Base-by-base conservation (phyloP, 2,888 invertebrate genomes). In the Hartigia nigra region DNA sequence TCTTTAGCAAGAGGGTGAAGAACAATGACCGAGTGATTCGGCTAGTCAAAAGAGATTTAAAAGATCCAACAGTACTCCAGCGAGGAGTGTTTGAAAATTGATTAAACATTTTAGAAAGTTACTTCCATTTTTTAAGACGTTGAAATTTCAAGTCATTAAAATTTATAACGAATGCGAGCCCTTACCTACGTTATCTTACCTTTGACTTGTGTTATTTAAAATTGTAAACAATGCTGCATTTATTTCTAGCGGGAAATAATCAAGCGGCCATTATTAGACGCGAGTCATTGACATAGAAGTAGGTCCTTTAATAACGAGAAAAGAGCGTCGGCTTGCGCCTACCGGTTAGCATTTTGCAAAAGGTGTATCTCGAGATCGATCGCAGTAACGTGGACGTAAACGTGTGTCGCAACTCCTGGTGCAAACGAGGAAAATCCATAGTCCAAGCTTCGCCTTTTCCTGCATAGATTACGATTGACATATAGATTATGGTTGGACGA, bases 261-360 rank as follows among this genome's bases (percentile, higher is more conserved):
- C 55, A 23, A 23, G 23, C 55, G 55, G 23, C 55, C 55, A 55
- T 55, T 55, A 32, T 31, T 72, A 9, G 72, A 72, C 72, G 34
- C 72, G 72, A 72, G 72, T 72, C 72, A 72, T 31, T 72, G 72
- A 72, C 72, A 72, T 31, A 72, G 72, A 72, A 72, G 72, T 72
- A 72, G 72, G 72, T 32, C 72, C 34, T 72, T 72, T 31, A 72
- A 55, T 55, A 55, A 55, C 23, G 55, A 55, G 55, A 23, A 23
- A 55, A 55, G 55, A 55, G 23, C 23, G 55, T 55, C 23, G 9
- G 55, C 55, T 55, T 9, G 23, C 14, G 23, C 23, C 55, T 55
- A 55, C 55, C 55, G 23, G 55, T 55, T 55, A 55, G 55, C 55
- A 55, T 55, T 55, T 55, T 55, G 55, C 55, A 55, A 23, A 55